Percentiles rank a stretch among this genome's conserved stretches.
Conservation (phyloP, 2,888 invertebrate species). For the Melinaea menophilus region DNA sequence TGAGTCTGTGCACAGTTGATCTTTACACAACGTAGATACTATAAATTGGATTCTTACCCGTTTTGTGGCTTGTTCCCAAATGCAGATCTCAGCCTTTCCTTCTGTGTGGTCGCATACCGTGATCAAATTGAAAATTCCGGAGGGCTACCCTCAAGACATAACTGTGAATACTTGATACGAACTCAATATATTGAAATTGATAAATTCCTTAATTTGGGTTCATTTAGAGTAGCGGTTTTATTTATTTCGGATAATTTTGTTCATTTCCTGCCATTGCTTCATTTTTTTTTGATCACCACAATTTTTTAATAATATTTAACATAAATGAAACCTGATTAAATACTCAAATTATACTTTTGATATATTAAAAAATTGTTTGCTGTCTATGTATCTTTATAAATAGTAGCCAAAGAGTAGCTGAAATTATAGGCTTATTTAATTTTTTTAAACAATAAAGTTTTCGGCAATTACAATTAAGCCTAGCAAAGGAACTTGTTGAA, state of each 20-base stretch:
- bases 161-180: conserved; percentile 22
- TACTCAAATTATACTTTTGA: no score
- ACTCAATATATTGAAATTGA: conserved; percentile 25
- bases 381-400: no score
- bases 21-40: conserved; percentile 55
- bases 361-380: no score
- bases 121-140: conserved; percentile 67
- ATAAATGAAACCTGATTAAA: no score
- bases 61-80: conserved; percentile 44
- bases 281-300: no score
- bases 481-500: conserved; percentile 2
- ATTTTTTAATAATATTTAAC: no score
- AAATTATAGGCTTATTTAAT: background rate
- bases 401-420: no score
- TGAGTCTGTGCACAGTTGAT: conserved; percentile 20
- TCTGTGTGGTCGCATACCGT: conserved; percentile 50
- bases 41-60: conserved; percentile 58
- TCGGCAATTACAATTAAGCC: background rate
- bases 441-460: background rate
- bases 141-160: conserved; percentile 42
- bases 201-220: conserved; percentile 4
- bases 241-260: background rate
- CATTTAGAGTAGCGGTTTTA: background rate
- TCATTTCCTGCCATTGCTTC: no score
- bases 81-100: conserved; percentile 61